phyloP scores from a whole-genome alignment of 2,797 vertebrate species.

The Typhlichthys subterraneus region DNA sequence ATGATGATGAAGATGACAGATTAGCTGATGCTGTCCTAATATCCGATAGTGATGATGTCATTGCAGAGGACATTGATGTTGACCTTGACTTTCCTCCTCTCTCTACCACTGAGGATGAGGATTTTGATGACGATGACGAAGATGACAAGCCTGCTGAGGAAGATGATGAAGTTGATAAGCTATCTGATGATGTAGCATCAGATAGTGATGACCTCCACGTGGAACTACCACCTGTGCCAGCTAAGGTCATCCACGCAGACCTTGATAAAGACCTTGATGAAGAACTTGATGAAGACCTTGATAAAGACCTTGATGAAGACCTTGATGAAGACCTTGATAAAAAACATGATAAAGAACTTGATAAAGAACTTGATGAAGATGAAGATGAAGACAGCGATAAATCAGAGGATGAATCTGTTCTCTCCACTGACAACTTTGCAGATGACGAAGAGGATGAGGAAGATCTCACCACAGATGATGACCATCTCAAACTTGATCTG shows the following conservation, averaged over 20 bases:
- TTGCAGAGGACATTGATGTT: constrained; percentile 35
- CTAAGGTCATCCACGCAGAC: background rate
- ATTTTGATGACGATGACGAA: constrained; percentile 25
- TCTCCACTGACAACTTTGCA: constrained; percentile 64
- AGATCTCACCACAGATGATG: constrained; percentile 18
- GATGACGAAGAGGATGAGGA: constrained; percentile 64
- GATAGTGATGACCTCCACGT: constrained; percentile 4
- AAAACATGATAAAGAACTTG: constrained; percentile 7
- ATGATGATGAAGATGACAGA: constrained; percentile 31
- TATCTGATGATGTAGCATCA: constrained; percentile 11
- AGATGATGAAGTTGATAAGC: constrained; percentile 23
- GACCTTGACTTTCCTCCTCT: constrained; percentile 51
- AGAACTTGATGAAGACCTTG: constrained; percentile 17
- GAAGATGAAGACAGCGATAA: constrained; percentile 46
- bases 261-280: constrained; percentile 19
- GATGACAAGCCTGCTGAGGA: constrained; percentile 31
- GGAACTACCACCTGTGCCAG: constrained; percentile 23
- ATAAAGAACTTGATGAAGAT: constrained; percentile 15
- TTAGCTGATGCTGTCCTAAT: constrained; percentile 22
- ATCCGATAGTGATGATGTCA: constrained; percentile 37
- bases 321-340: constrained; percentile 4
- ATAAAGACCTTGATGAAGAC: background rate
- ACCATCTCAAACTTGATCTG: constrained; percentile 16
- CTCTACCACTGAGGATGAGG: constrained; percentile 33
- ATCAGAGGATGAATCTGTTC: constrained; percentile 51